Evolutionary conservation across 1,140 invertebrate species (phyloP).

Genomic region (Pogonomyrmex barbatus): DNA sequence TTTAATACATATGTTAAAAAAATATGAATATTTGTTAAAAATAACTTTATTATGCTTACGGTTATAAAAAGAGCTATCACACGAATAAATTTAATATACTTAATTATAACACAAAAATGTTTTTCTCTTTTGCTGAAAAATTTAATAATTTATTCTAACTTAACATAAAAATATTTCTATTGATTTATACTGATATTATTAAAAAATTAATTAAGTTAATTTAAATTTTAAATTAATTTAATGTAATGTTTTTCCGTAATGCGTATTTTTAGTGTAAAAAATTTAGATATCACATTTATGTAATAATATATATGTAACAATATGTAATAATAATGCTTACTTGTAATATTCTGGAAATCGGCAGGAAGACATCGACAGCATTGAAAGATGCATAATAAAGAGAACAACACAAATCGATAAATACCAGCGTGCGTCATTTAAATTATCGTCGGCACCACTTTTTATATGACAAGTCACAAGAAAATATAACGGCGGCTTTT

Average conservation of each 20-base stretch:
- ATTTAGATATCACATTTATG: background rate
- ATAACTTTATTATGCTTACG: background rate
- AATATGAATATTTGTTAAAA: conserved; percentile 18
- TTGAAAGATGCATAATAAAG: background rate
- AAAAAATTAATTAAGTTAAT: background rate
- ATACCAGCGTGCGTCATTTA: background rate
- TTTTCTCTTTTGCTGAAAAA: background rate
- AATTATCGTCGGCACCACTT: background rate
- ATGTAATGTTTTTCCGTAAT: background rate
- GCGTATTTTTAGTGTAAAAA: background rate
- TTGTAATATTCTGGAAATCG: background rate
- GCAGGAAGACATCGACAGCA: background rate
- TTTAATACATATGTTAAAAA: background rate
- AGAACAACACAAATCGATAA: conserved; percentile 8
- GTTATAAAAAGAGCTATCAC: background rate
- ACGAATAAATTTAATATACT: background rate
- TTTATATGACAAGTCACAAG: conserved; percentile 14
- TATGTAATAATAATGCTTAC: conserved; percentile 40
- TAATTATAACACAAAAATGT: background rate
- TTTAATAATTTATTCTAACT: background rate
- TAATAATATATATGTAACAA: too few species aligned
- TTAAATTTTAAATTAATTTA: conserved; percentile 3
- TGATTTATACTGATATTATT: background rate
- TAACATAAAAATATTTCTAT: background rate
- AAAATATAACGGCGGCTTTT: background rate